Conservation (phyloP, 2,888 invertebrate genomes). For the Diploptera punctata region DNA sequence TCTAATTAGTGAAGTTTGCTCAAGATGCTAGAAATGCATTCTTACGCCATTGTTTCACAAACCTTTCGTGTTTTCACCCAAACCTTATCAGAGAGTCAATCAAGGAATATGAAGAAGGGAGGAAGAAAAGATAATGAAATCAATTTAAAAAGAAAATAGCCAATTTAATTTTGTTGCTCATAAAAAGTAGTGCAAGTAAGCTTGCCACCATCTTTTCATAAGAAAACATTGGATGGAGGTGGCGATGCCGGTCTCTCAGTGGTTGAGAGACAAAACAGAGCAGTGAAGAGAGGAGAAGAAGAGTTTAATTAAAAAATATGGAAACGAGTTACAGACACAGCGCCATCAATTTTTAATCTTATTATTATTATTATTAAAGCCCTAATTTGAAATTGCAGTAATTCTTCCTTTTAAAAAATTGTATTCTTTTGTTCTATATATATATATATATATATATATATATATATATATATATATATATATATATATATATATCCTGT, state of each 20-base stretch:
- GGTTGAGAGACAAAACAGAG: background rate
- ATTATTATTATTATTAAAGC: background rate
- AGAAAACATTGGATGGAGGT: background rate
- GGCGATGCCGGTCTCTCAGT: background rate
- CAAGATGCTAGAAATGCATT: too few relatives aligned
- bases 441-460: too few relatives aligned
- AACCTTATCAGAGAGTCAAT: constrained; percentile 20
- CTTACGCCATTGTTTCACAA: background rate
- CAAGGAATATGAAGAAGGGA: constrained; percentile 8
- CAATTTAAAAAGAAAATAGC: constrained; percentile 36
- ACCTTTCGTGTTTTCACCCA: background rate
- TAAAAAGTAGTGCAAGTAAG: background rate
- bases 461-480: too few relatives aligned
- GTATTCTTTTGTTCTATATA: too few relatives aligned
- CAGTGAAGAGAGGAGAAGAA: background rate
- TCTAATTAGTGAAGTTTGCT: too few relatives aligned
- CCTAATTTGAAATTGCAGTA: too few relatives aligned
- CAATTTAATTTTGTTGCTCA: constrained; percentile 29
- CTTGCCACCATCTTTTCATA: background rate
- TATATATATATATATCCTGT: too few relatives aligned
- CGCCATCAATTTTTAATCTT: background rate
- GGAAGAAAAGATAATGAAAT: constrained; percentile 33
- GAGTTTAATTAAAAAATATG: constrained; percentile 18
- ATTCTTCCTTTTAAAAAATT: too few relatives aligned
- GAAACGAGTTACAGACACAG: background rate